Conservation (phyloP, 2,888 invertebrate genomes). For the Drosophila neotestacea region DNA sequence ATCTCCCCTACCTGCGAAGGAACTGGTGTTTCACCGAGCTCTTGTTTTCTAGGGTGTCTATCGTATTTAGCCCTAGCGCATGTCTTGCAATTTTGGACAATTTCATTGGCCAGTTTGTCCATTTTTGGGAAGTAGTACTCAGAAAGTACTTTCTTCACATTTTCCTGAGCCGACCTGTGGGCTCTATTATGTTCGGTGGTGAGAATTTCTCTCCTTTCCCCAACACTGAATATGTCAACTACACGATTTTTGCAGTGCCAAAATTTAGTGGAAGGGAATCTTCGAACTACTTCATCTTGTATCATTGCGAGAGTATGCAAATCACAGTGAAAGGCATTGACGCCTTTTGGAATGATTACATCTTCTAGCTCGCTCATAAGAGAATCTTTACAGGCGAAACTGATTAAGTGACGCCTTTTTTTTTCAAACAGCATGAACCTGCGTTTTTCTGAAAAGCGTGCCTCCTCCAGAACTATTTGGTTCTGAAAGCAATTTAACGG, state of each 20-base stretch:
- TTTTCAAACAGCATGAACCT: constrained; percentile 3
- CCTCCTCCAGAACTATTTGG: constrained; percentile 4
- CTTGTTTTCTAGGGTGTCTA: neutral
- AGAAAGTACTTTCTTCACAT: neutral
- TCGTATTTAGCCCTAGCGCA: neutral
- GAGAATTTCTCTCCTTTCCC: neutral
- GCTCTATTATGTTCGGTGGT: constrained; percentile 1
- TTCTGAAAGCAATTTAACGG: neutral
- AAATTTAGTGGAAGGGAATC: constrained; percentile 5
- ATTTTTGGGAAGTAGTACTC: constrained; percentile 10
- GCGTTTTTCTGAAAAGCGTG: neutral
- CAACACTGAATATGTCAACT: neutral
- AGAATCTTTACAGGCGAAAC: neutral
- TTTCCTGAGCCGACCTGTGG: constrained; percentile 1
- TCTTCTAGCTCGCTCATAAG: constrained; percentile 7
- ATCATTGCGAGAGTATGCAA: constrained; percentile 16
- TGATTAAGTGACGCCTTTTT: constrained; percentile 2
- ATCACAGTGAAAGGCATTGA: constrained; percentile 21
- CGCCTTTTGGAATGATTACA: constrained; percentile 4
- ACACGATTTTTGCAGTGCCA: constrained; percentile 9
- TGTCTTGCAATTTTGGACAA: constrained; percentile 1
- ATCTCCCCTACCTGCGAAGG: too few relatives aligned
- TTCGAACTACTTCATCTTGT: constrained; percentile 13
- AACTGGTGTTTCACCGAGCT: too few relatives aligned
- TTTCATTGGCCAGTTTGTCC: neutral